Base-by-base conservation (phyloP, 1,140 invertebrate genomes). In the Platyscapa corneri region DNA sequence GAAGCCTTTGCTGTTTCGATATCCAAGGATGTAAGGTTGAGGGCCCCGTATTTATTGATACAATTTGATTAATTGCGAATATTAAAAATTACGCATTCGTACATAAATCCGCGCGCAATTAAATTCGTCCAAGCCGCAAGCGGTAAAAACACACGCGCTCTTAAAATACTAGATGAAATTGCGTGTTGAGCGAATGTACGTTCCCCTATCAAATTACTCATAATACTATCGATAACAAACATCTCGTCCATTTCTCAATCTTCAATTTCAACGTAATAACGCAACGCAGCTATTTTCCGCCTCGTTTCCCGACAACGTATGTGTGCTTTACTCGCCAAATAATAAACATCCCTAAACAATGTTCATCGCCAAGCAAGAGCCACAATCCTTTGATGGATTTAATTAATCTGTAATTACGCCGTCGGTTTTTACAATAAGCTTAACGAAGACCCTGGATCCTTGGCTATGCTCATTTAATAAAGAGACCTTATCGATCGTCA, bases 331-430 rank as follows among this genome's bases (percentile, higher is more conserved):
- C 12, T 16, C 12, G 6, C 64, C 20, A 46, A 30, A 10, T 32
- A 49, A 81, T 12, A 72, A 72, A 53, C 46, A 16, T 3, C 64
- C 12, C 32, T 74, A 82, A 82, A 82, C 30, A 70, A 23, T 78
- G 27, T 56, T 30, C 8, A 56, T 37, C 12, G 32, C 23, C 0
- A 7, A 34, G 23, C 8, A 65, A 34, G 37, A 65, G 65, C 65
- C 23, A 8, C 12, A 65, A 34, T 7, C 10, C 20, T 60, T 72
- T 72, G 46, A 74, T 82, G 37, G 49, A 82, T 74, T 37, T 74
- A 84, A 72, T 79, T 78, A 84, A 84, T 70, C n/a, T 12, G 32
- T 64, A 65, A 84, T 67, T 70, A 53, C 76, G 56, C 56, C 76
- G 34, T 72, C 75, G 72, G n/a, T 79, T 53, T 30, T 23, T 34